These are phyloP conservation scores for Chiloscyllium punctatum DNA, from an alignment of 2,797 vertebrate genomes.

Conservation along the genomic window DNA sequence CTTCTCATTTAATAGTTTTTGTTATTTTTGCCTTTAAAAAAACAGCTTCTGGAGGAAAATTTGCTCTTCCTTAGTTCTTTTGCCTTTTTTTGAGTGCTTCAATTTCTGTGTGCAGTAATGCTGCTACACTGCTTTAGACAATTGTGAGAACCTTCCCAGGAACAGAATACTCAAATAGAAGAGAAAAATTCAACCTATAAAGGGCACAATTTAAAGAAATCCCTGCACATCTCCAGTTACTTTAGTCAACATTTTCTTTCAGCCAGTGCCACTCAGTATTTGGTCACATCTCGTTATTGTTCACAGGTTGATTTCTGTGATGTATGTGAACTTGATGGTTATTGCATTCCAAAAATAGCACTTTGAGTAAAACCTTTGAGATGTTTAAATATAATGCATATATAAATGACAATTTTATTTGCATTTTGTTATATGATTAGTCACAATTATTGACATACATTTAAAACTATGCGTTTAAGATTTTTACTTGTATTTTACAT, in stretches of 20 bases:
- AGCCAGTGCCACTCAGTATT: not conserved
- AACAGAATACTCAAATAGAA: not conserved
- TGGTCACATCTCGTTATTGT: not conserved
- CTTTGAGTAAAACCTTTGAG: not conserved
- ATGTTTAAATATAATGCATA: not conserved
- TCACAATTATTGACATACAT: not conserved
- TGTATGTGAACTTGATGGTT: not conserved
- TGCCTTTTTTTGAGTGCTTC: not conserved
- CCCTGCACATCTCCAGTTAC: not conserved
- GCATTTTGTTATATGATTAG: not conserved
- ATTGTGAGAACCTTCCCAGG: not conserved
- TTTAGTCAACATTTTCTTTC: not conserved
- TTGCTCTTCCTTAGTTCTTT: not conserved
- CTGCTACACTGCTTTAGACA: no score
- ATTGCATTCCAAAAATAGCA: not conserved
- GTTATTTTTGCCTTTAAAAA: not conserved
- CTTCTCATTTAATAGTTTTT: not conserved
- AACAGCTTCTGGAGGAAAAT: not conserved
- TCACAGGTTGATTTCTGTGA: not conserved
- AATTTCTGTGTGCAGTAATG: not conserved
- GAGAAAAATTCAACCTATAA: not conserved
- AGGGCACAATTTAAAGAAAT: not conserved
- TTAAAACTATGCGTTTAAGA: not conserved
- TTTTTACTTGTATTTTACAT: not conserved
- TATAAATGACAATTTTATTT: not conserved